Evolutionary conservation across 2,797 vertebrate genomes (phyloP).

Genomic region (Rhincodon typus): DNA sequence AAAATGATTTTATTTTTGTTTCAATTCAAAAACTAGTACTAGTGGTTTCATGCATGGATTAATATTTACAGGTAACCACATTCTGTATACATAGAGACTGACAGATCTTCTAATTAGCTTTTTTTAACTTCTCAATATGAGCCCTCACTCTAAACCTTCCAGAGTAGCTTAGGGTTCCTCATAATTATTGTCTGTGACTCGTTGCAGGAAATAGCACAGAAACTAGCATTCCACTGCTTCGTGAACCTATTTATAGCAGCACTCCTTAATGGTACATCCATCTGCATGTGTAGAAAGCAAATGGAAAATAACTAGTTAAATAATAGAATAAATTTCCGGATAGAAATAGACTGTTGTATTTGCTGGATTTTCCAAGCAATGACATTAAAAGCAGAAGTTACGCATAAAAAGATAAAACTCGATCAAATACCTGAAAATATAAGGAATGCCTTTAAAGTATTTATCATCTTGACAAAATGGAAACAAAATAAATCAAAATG

Average conservation of each 20-base stretch:
- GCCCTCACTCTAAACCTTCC: background rate
- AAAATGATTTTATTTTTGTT: background rate
- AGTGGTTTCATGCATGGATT: background rate
- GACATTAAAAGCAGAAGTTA: background rate
- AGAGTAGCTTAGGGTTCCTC: background rate
- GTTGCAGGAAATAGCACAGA: background rate
- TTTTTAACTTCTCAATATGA: background rate
- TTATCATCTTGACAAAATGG: background rate
- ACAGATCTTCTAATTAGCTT: background rate
- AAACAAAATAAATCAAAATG: background rate
- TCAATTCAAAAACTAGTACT: background rate
- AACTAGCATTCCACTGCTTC: background rate
- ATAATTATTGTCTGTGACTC: background rate
- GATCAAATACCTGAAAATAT: background rate
- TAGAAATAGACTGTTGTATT: background rate
- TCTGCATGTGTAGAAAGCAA: background rate
- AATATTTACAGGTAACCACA: background rate
- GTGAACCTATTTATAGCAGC: background rate
- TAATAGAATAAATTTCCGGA: background rate
- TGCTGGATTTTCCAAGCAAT: background rate
- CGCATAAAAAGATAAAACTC: background rate
- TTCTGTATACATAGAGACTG: background rate
- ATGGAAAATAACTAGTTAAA: background rate
- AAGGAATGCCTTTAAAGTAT: background rate
- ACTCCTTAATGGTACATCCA: background rate